phyloP scores from a whole-genome alignment of 2,113 vertebrate species.

The Ochotona curzoniae region DNA sequence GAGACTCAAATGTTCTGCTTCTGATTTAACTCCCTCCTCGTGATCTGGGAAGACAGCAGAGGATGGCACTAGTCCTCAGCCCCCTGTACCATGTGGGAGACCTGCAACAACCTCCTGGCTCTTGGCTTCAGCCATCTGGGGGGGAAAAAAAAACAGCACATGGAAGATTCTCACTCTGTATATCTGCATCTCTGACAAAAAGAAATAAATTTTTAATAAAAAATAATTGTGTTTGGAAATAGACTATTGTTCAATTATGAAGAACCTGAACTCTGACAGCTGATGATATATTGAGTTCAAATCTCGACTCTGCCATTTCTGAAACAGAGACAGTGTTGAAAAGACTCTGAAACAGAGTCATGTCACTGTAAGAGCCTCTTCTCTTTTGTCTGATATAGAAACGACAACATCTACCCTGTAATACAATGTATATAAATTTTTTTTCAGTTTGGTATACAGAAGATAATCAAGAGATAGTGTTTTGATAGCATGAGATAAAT shows the following conservation, averaged over 20 bases:
- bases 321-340: background rate
- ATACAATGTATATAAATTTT: background rate
- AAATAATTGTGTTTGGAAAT: slow-evolving; percentile 1
- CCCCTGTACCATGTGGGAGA: too few relatives aligned
- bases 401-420: background rate
- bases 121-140: too few relatives aligned
- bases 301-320: background rate
- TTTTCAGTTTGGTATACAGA: background rate
- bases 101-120: too few relatives aligned
- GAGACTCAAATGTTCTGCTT: too few relatives aligned
- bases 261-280: slow-evolving; percentile 28
- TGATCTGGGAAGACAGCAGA: too few relatives aligned
- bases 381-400: background rate
- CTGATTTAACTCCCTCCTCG: too few relatives aligned
- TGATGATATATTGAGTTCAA: background rate
- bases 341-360: background rate
- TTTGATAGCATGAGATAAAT: slow-evolving; percentile 26
- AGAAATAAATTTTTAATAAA: background rate
- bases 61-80: too few relatives aligned
- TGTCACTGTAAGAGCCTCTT: background rate
- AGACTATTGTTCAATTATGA: background rate
- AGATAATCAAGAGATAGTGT: background rate
- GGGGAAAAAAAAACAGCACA: too few relatives aligned
- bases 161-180: too few relatives aligned
- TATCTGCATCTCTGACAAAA: too few relatives aligned